A percentile compares a stretch with the other conserved stretches of the same genome.
These are phyloP conservation scores for Leptosomus discolor DNA, from an alignment of 2,113 vertebrate species.

Conservation along the genomic window DNA sequence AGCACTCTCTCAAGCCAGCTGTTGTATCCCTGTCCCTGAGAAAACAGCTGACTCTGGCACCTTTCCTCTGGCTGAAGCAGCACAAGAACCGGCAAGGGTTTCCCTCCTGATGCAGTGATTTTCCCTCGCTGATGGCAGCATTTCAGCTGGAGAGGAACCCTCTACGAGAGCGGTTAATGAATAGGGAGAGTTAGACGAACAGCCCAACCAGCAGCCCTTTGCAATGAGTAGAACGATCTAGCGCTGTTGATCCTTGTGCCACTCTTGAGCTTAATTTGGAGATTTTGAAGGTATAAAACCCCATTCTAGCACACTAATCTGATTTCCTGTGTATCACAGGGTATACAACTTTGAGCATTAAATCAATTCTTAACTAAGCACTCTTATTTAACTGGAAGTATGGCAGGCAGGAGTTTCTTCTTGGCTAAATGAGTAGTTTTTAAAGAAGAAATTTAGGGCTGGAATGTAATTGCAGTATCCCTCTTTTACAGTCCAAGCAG, in stretches of 20 bases:
- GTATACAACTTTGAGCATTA: not conserved
- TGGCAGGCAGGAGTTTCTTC: not conserved
- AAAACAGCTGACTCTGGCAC: not conserved
- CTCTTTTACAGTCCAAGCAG: not conserved
- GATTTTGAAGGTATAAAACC: not conserved
- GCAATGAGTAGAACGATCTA: not conserved
- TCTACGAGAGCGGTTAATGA: not conserved
- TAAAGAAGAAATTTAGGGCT: not conserved
- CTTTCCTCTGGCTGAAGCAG: not conserved
- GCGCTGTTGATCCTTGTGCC: not conserved
- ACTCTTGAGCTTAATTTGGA: not conserved
- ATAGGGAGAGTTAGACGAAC: rapidly evolving
- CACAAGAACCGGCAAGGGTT: rapidly evolving
- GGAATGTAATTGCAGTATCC: not conserved
- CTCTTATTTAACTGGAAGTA: not conserved
- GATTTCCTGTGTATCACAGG: not conserved
- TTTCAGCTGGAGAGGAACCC: not conserved
- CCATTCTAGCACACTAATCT: not conserved
- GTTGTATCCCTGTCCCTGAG: not conserved
- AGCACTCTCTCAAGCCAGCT: not conserved
- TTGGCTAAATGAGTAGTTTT: rapidly evolving
- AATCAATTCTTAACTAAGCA: not conserved
- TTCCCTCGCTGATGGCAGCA: not conserved
- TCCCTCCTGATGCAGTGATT: not conserved
- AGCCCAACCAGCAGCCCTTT: not conserved